Evolutionary conservation across 2,797 vertebrate genomes (phyloP), one percentile per base, ranked within the genome.

Genomic region (Pyrrhura leucotis): DNA sequence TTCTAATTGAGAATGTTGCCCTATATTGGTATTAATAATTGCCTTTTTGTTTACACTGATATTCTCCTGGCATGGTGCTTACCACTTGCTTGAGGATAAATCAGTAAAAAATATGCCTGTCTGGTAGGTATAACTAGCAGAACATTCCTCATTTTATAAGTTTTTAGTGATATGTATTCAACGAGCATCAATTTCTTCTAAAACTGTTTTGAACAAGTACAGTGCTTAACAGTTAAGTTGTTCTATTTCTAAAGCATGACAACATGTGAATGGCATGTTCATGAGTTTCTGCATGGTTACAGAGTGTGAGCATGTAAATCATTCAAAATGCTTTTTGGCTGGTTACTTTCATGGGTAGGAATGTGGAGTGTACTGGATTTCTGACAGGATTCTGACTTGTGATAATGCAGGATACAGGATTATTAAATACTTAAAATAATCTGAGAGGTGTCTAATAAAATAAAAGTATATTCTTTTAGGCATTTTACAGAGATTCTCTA

Each of bases 211-310:
- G 50, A 67, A 48, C 18, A 51, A 85, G 29, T 76, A 5, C 50
- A 51, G 33, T 77, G 31, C 23, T 79, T 80, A 82, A 72, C 45
- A 90, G 74, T 80, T 68, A 71, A 75, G 56, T 72, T 14, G 42
- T 87, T 88, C 67, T 95, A 15, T 96, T 96, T 96, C 67, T 89
- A 5, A 86, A 91, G 65, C 9, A 1, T 94, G 92, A 95, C 87
- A 72, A 10, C 48, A 92, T 81, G 15, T 44, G 65, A 94, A 90
- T 94, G 92, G 94, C 94, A 95, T 90, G 80, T 94, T 93, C 88
- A 35, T 94, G 59, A 95, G 29, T 95, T 88, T 66, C 47, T 95
- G 74, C 83, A 68, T 67, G 50, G 82, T 90, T 90, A 81, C 65
- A 72, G 81, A 51, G 9, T 65, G 50, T 79, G 39, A 82, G 74